Percentiles rank a stretch among this genome's conserved stretches.
These are phyloP conservation scores for Musca domestica DNA, from an alignment of 1,140 invertebrate genomes.

Conservation along the genomic window DNA sequence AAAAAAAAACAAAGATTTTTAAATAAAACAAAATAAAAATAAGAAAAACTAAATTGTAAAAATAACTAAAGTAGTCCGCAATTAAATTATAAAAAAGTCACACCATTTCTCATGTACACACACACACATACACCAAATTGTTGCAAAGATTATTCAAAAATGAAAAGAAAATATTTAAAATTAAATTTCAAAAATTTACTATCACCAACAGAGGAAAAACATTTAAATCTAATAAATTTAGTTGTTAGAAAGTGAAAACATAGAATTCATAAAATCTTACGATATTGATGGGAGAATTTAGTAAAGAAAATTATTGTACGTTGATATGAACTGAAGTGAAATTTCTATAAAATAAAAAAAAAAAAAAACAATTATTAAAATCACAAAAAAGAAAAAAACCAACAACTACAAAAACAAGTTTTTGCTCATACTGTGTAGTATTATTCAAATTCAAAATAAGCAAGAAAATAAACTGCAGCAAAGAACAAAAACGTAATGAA, in stretches of 20 bases:
- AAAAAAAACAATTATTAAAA: background rate
- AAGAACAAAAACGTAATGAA: background rate
- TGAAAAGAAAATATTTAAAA: background rate
- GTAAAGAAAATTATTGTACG: conserved; percentile 9
- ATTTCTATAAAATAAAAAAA: conserved; percentile 4
- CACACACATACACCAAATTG: background rate
- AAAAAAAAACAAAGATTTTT: background rate
- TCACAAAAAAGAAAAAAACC: too few relatives aligned
- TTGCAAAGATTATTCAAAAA: conserved; percentile 1
- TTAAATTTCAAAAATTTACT: conserved; percentile 8
- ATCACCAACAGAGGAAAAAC: background rate
- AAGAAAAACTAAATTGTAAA: background rate
- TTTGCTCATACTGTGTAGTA: conserved; percentile 17
- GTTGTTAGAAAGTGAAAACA: conserved; percentile 1
- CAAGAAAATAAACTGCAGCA: background rate
- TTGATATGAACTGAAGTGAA: background rate
- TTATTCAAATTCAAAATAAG: background rate
- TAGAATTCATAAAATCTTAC: background rate
- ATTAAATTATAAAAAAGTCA: too few relatives aligned
- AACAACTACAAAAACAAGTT: background rate
- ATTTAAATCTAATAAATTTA: background rate
- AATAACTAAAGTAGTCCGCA: too few relatives aligned
- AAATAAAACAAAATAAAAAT: background rate
- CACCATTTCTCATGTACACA: background rate
- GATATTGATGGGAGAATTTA: background rate